These are phyloP conservation scores for Dasysyrphus tricinctus DNA, from an alignment of 2,888 invertebrate genomes.

Conservation along the genomic window DNA sequence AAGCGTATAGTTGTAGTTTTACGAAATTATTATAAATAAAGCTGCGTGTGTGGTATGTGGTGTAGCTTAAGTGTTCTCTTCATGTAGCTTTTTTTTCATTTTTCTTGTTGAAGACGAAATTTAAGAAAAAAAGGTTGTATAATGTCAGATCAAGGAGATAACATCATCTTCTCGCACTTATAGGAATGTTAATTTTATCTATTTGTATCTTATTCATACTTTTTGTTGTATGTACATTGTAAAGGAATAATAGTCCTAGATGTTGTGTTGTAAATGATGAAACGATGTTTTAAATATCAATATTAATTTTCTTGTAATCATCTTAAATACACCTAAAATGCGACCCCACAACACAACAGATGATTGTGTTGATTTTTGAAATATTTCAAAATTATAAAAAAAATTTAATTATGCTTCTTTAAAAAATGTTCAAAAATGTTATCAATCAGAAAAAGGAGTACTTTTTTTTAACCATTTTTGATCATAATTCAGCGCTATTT, in stretches of 20 bases:
- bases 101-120: background rate
- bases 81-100: constrained; percentile 1
- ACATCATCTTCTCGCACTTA: constrained; percentile 70
- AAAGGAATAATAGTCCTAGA: background rate
- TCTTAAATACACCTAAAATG: too few species aligned
- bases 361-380: too few species aligned
- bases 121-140: constrained; percentile 59
- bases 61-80: constrained; percentile 70
- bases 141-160: constrained; percentile 76
- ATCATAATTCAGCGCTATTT: too few species aligned
- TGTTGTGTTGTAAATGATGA: background rate
- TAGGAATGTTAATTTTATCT: constrained; percentile 46
- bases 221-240: background rate
- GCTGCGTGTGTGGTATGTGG: constrained; percentile 64
- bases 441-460: too few species aligned
- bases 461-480: too few species aligned
- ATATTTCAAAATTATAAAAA: too few species aligned
- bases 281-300: too few species aligned
- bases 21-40: constrained; percentile 63
- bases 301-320: too few species aligned
- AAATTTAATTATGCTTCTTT: too few species aligned
- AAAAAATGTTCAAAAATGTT: too few species aligned
- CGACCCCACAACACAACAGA: too few species aligned
- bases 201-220: background rate
- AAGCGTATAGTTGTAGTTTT: constrained; percentile 31